Base-by-base conservation (phyloP, 2,797 vertebrate species). In the Champsocephalus esox region DNA sequence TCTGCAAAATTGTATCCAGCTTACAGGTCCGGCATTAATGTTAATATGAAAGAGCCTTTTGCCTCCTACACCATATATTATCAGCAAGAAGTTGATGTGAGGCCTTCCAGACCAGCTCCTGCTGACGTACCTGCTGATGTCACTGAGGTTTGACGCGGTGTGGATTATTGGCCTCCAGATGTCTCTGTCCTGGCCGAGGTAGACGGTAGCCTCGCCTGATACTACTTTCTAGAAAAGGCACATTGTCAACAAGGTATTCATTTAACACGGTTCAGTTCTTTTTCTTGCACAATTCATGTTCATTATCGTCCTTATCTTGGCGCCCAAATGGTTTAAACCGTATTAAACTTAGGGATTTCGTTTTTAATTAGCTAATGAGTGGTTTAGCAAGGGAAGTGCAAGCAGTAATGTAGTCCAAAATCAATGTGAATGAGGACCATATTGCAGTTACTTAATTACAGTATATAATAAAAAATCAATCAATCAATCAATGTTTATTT, bases 181-280 rank as follows among this genome's bases (percentile, higher is more conserved):
- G 56, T 91, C 83, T 72, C 91, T 89, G 63, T 90, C 82, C 83
- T 95, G 94, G 56, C 93, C 92, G 6, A 96, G 92, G 84, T 93
- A 84, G 68, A 96, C 9, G 3, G 82, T 68, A 0, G 87, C 73
- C 7, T 45, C 54, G 41, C 92, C 94, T 0, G 92, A 79, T 16
- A 94, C 75, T 75, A 89, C 38, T 61, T 82, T 90, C 93, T 92
- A 63, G 12, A 66, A 78, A 66, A 78, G 57, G 77, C 71, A 85
- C 66, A 59, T 14, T 55, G 48, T 24, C 55, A 8, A 74, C 12
- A 61, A 70, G 1, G 10, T 2, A 49, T 38, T 62, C 17, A 9
- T 55, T 60, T 38, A 64, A 56, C 49, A 52, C 9, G 24, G 5
- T 9, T 34, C 8, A 67, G 34, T 46, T 62, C 59, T 71, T 57